These are phyloP conservation scores for Disparrhopalites patrizii DNA, from an alignment of 2,888 invertebrate species.

Conservation along the genomic window DNA sequence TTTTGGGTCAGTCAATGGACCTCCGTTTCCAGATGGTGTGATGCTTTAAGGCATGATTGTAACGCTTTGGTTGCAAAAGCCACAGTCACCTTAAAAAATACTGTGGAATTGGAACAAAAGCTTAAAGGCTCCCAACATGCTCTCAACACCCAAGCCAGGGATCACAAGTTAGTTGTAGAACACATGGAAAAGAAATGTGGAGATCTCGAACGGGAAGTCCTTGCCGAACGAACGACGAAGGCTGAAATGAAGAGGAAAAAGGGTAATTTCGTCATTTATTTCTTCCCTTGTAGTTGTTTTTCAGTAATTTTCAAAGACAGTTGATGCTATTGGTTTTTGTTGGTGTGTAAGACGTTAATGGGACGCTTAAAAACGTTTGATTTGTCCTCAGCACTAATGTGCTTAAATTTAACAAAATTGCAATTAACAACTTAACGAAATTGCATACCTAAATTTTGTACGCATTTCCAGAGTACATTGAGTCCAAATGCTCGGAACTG, in stretches of 20 bases:
- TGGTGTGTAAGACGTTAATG: too few relatives aligned
- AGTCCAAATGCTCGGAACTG: slow-evolving; percentile 16
- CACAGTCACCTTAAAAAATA: background rate
- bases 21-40: slow-evolving; percentile 23
- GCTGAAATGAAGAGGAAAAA: slow-evolving; percentile 19
- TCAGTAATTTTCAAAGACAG: too few relatives aligned
- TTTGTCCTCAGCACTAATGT: background rate
- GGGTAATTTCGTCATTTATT: background rate
- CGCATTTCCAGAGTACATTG: slow-evolving; percentile 14
- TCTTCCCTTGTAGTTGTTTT: too few relatives aligned
- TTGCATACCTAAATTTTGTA: too few relatives aligned
- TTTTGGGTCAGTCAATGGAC: slow-evolving; percentile 27
- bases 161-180: slow-evolving; percentile 21
- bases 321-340: too few relatives aligned
- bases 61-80: slow-evolving; percentile 5
- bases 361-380: too few relatives aligned
- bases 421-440: background rate
- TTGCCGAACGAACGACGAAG: slow-evolving; percentile 12
- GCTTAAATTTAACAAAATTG: background rate
- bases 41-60: slow-evolving; percentile 23
- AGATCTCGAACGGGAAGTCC: slow-evolving; percentile 17
- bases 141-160: slow-evolving; percentile 11
- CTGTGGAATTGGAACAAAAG: slow-evolving; percentile 11
- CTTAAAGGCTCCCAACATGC: slow-evolving; percentile 13
- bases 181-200: slow-evolving; percentile 16